Evolutionary conservation across 1,140 invertebrate genomes (phyloP).

Genomic region (Calycopis cecrops): DNA sequence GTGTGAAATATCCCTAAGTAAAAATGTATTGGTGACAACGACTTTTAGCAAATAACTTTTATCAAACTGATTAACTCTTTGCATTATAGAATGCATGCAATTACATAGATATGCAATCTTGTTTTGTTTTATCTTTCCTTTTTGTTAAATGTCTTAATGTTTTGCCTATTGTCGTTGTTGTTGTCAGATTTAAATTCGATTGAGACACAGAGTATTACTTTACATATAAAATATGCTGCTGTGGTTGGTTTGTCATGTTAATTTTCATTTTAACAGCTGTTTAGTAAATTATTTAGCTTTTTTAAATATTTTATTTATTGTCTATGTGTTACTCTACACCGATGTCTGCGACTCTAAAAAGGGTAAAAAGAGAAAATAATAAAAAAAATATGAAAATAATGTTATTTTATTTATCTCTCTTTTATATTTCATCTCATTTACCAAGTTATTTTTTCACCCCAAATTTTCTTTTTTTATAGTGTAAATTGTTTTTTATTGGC

Average conservation of each 20-base stretch:
- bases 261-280: neutral
- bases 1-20: too few species aligned
- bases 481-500: too few species aligned
- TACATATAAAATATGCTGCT: slow-evolving; percentile 49
- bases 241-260: slow-evolving; percentile 34
- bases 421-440: too few species aligned
- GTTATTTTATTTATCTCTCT: slow-evolving; percentile 15
- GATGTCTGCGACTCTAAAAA: slow-evolving; percentile 10
- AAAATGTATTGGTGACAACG: too few species aligned
- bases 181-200: slow-evolving; percentile 10
- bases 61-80: too few species aligned
- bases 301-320: slow-evolving; percentile 12
- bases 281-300: slow-evolving; percentile 8
- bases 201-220: slow-evolving; percentile 57
- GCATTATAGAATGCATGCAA: too few species aligned
- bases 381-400: slow-evolving; percentile 26
- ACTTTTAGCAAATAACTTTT: too few species aligned
- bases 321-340: slow-evolving; percentile 18
- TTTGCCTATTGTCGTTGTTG: neutral
- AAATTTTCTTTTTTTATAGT: too few species aligned
- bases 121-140: too few species aligned
- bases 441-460: too few species aligned
- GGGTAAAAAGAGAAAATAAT: slow-evolving; percentile 12
- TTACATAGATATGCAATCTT: too few species aligned
- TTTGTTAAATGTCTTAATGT: neutral